Evolutionary conservation across 2,113 vertebrate species (phyloP).

Genomic region (Edolisoma coerulescens): DNA sequence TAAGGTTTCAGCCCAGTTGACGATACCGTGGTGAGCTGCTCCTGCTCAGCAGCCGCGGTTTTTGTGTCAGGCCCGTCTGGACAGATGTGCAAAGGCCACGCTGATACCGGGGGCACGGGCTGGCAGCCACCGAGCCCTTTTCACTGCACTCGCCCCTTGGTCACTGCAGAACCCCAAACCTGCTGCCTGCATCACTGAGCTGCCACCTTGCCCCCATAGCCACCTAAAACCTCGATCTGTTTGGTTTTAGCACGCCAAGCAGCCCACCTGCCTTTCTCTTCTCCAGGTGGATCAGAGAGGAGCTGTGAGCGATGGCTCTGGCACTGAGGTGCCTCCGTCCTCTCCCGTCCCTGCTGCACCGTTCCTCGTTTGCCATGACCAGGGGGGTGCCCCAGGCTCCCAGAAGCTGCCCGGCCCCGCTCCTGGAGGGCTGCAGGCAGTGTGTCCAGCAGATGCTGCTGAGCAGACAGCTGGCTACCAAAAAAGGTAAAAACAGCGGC

Average conservation of each 20-base stretch:
- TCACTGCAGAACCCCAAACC: rapidly evolving
- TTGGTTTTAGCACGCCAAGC: rapidly evolving
- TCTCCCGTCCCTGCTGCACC: slow-evolving; percentile 66
- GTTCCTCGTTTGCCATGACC: background rate
- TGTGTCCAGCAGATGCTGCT: background rate
- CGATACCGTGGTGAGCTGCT: background rate
- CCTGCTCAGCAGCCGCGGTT: background rate
- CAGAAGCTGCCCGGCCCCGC: background rate
- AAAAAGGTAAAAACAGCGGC: slow-evolving; percentile 82
- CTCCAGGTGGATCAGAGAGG: background rate
- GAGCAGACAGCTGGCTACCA: slow-evolving; percentile 82
- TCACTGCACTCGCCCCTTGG: rapidly evolving
- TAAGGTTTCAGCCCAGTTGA: background rate
- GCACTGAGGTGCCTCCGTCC: slow-evolving; percentile 69
- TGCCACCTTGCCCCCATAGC: rapidly evolving
- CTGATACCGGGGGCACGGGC: rapidly evolving
- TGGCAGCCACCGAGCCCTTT: background rate
- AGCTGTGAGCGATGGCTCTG: slow-evolving; percentile 46
- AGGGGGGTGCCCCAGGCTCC: slow-evolving; percentile 14
- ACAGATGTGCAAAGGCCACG: rapidly evolving
- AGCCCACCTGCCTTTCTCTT: background rate
- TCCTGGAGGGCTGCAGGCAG: background rate
- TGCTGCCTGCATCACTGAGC: rapidly evolving
- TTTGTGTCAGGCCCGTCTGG: background rate
- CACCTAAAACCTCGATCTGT: rapidly evolving